Evolutionary conservation across 2,797 vertebrate species (phyloP), one percentile per base, ranked within the genome.

Genomic region (Macropodus opercularis): DNA sequence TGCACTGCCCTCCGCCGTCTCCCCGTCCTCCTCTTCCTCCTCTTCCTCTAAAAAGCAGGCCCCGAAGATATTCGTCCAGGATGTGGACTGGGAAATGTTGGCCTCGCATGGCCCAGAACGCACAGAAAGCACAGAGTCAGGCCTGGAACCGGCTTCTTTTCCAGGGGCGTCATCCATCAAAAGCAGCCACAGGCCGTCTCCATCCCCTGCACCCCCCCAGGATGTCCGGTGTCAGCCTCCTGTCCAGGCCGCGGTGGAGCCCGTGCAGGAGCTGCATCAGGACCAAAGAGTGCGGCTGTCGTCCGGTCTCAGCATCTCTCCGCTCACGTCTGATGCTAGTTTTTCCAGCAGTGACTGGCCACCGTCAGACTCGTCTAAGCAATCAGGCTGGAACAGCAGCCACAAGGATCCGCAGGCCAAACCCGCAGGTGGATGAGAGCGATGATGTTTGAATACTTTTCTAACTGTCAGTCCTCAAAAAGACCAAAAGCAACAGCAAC

Each of bases 41-140:
- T 38, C 72, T 7, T 51, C 69, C 21, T 34, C 62, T 24, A 64
- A 49, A 10, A 63, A 4, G 5, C 47, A 2, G 0, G 4, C 90
- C 84, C 77, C 91, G 19, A 36, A 89, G 59, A 93, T 94, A 89
- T 81, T 79, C 83, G 3, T 89, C 68, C 90, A 92, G 67, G 35
- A 58, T 35, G 8, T 44, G 0, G 76, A 71, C 1, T 48, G 26
- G 6, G 51, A 48, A 15, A 21, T 0, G 2, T 8, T 5, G 22
- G 19, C 10, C 10, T 21, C 35, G 4, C 11, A 0, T 23, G 57
- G 15, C 2, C 48, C 36, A 15, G 48, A 32, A 1, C n/a, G n/a
- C n/a, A n/a, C n/a, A n/a, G n/a, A 48, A n/a, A 27, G 41, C 3
- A 27, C 2, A 0, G 51, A 43, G 10, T 14, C 50, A 1, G 54